Evolutionary conservation across 2,888 invertebrate genomes (phyloP).

Genomic region (Gasteruption jaculator): DNA sequence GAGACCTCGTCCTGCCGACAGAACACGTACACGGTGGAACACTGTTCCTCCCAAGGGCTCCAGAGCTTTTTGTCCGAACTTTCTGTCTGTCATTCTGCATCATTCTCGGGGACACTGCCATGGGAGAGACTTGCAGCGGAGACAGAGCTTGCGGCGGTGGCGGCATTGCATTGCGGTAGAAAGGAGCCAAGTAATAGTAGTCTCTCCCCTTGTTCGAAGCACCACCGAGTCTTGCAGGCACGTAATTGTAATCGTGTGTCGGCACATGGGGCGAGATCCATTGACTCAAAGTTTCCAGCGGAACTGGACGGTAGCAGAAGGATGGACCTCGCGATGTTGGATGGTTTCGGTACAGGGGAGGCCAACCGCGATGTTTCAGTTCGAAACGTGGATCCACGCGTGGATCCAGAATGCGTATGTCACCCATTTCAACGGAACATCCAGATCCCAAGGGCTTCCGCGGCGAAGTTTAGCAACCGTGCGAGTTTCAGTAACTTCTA

Average conservation of each 20-base stretch:
- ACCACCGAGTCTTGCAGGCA: slow-evolving; percentile 51
- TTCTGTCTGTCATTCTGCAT: slow-evolving; percentile 42
- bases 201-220: slow-evolving; percentile 50
- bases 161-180: slow-evolving; percentile 65
- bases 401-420: slow-evolving; percentile 55
- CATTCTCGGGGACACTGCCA: slow-evolving; percentile 40
- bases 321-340: slow-evolving; percentile 41
- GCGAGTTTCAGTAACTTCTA: slow-evolving; percentile 37
- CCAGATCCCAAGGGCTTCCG: slow-evolving; percentile 3
- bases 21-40: slow-evolving; percentile 59
- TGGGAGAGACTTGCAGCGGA: slow-evolving; percentile 29
- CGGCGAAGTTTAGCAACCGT: slow-evolving; percentile 1
- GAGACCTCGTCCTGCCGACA: slow-evolving; percentile 60
- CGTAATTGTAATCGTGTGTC: slow-evolving; percentile 56
- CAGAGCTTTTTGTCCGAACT: slow-evolving; percentile 33
- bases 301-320: slow-evolving; percentile 53
- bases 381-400: slow-evolving; percentile 61
- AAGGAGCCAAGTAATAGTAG: slow-evolving; percentile 66
- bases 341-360: slow-evolving; percentile 58
- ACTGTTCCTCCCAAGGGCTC: slow-evolving; percentile 30
- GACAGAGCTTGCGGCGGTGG: slow-evolving; percentile 49
- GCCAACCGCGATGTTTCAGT: slow-evolving; percentile 60
- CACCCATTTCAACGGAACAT: slow-evolving; percentile 52
- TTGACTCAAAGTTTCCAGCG: slow-evolving; percentile 52
- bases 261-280: slow-evolving; percentile 55